These are phyloP conservation scores for Tyria jacobaeae DNA, from an alignment of 2,888 invertebrate genomes.

Conservation along the genomic window DNA sequence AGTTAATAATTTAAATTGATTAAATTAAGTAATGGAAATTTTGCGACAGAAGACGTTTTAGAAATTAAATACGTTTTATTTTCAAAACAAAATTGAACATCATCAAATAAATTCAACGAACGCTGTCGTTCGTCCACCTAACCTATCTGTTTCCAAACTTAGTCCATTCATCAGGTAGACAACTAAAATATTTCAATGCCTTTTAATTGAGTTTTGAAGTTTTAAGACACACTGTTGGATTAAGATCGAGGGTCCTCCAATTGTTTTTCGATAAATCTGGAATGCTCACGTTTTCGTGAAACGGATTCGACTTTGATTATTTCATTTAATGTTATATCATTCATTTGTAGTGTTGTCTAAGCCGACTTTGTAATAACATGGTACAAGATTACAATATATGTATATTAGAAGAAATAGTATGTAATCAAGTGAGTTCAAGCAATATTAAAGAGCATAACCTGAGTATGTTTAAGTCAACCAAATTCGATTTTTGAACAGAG, in stretches of 20 bases:
- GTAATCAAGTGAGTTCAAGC: no score
- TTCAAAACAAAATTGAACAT: conserved; percentile 20
- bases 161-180: conserved; percentile 60
- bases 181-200: conserved; percentile 60
- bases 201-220: conserved; percentile 65
- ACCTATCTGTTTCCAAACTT: conserved; percentile 49
- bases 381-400: no score
- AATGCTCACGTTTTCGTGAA: conserved; percentile 16
- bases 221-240: conserved; percentile 37
- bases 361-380: no score
- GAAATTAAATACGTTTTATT: conserved; percentile 18
- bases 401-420: no score
- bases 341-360: conserved; percentile 15
- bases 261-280: conserved; percentile 38
- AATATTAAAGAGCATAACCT: no score
- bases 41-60: conserved; percentile 6
- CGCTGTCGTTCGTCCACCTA: conserved; percentile 26
- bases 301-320: conserved; percentile 12
- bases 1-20: background rate
- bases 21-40: conserved; percentile 3
- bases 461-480: no score
- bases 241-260: conserved; percentile 30
- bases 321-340: conserved; percentile 16
- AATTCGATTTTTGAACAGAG: no score
- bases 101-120: conserved; percentile 39